phyloP scores from a whole-genome alignment of 35 echinoderm and acorn worm genomes.

The Nesometra sesokonis region DNA sequence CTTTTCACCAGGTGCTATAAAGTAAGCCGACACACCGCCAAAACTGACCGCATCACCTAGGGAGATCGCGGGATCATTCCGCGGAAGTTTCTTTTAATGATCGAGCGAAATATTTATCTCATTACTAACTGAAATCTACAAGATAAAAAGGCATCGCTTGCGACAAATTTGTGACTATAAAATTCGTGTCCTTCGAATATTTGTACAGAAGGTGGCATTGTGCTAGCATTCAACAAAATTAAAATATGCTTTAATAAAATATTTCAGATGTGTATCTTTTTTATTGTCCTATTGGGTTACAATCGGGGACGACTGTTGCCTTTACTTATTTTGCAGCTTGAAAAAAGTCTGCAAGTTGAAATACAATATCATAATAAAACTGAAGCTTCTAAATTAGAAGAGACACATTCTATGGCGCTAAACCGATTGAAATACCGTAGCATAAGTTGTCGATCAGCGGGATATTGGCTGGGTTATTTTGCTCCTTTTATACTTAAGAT shows the following conservation, averaged over 20 bases:
- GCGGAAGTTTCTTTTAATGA: background rate
- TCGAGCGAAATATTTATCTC: background rate
- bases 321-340: background rate
- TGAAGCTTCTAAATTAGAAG: background rate
- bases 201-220: background rate
- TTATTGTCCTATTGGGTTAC: background rate
- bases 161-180: background rate
- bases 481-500: background rate
- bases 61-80: background rate
- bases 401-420: background rate
- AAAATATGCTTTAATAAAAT: background rate
- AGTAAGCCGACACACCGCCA: background rate
- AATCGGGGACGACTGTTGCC: background rate
- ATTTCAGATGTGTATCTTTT: background rate
- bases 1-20: background rate
- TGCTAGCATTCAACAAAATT: background rate
- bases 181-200: background rate
- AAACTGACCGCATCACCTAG: background rate
- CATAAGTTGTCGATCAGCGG: background rate
- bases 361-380: background rate
- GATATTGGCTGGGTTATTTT: background rate
- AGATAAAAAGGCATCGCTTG: too few species aligned
- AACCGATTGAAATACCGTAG: background rate
- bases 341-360: background rate
- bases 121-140: too few species aligned